phyloP scores from a whole-genome alignment of 2,113 vertebrate genomes.

The Puntigrus tetrazona region DNA sequence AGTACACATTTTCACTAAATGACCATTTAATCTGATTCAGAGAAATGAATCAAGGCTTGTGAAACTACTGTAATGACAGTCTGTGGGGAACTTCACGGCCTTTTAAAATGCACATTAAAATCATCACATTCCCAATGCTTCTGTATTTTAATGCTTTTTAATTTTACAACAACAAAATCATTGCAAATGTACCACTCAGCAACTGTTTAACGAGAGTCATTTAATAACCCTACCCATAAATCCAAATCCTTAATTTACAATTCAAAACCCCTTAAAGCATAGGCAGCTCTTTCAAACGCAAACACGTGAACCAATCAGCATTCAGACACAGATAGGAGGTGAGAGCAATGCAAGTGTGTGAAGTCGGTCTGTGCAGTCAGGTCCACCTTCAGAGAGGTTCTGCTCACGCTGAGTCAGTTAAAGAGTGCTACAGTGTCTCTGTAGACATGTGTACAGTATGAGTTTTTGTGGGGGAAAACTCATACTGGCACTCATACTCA shows the following conservation, averaged over 20 bases:
- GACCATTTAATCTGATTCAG: neutral
- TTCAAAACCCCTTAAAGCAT: neutral
- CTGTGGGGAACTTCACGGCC: neutral
- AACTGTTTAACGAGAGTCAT: neutral
- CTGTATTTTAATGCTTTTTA: neutral
- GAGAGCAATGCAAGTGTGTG: neutral
- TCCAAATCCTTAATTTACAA: neutral
- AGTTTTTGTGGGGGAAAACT: neutral
- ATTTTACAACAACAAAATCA: neutral
- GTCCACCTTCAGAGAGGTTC: too few species aligned
- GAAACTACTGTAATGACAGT: neutral
- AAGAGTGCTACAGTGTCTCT: too few species aligned
- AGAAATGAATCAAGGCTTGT: neutral
- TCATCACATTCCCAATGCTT: neutral
- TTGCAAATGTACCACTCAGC: neutral
- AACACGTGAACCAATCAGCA: neutral
- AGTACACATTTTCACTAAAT: neutral
- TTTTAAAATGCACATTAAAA: neutral
- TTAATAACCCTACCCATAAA: neutral
- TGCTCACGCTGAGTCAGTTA: too few species aligned
- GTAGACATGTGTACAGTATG: too few species aligned
- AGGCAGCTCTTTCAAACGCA: neutral
- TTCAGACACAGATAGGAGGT: conserved; percentile 14
- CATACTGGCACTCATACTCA: neutral
- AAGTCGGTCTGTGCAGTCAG: neutral